Evolutionary conservation across 2,888 invertebrate genomes (phyloP).

Genomic region (Acleris emargana): DNA sequence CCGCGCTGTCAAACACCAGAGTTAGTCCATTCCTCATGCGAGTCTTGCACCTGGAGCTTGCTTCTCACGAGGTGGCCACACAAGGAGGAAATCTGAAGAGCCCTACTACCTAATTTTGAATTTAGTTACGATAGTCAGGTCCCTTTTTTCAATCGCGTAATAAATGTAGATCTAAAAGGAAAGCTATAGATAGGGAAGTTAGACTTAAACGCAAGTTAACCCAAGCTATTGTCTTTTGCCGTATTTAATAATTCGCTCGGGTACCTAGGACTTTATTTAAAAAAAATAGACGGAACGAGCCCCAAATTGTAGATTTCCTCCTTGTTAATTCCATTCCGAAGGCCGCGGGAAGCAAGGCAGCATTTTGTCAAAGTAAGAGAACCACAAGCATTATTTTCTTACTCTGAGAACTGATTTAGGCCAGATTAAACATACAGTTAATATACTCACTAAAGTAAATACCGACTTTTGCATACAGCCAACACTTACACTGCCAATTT

Average conservation of each 20-base stretch:
- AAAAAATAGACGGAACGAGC: too few species aligned
- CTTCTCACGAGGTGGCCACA: conserved; percentile 17
- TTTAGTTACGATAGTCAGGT: too few species aligned
- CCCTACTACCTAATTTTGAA: too few species aligned
- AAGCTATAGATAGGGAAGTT: too few species aligned
- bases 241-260: too few species aligned
- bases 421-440: neutral
- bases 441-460: conserved; percentile 6
- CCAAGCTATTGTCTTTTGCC: too few species aligned
- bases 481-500: neutral
- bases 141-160: too few species aligned
- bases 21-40: conserved; percentile 43
- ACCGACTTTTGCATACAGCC: conserved; percentile 21
- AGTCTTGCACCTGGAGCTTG: conserved; percentile 12
- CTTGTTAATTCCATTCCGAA: neutral
- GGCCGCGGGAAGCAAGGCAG: conserved; percentile 17
- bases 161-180: too few species aligned
- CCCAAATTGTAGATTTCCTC: conserved; percentile 1
- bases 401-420: neutral
- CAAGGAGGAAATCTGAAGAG: conserved; percentile 1
- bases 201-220: too few species aligned
- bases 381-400: conserved; percentile 3
- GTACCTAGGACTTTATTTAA: too few species aligned
- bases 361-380: neutral
- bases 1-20: conserved; percentile 57